phyloP scores from a whole-genome alignment of 2,113 vertebrate genomes.

The Gila orcuttii region DNA sequence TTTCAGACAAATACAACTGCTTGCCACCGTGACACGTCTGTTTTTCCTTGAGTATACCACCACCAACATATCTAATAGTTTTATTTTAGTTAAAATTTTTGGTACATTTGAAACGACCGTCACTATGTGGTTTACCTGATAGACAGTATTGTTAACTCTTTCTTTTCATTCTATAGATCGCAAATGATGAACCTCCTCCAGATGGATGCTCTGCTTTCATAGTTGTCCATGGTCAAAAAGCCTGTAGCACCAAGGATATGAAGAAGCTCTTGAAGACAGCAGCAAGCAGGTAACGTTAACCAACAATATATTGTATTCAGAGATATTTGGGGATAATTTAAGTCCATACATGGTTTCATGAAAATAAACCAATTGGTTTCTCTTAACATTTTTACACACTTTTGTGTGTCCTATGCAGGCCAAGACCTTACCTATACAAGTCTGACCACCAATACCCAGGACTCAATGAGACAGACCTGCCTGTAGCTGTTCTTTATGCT shows the following conservation, averaged over 20 bases:
- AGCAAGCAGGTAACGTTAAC: slow-evolving; percentile 81
- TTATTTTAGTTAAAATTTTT: background rate
- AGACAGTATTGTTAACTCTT: background rate
- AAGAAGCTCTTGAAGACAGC: slow-evolving; percentile 94
- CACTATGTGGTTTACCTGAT: background rate
- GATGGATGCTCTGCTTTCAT: slow-evolving; percentile 89
- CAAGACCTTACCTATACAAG: slow-evolving; percentile 89
- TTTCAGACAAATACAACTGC: background rate
- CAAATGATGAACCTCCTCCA: slow-evolving; percentile 88
- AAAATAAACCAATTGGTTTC: background rate
- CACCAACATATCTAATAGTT: background rate
- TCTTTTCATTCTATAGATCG: slow-evolving; percentile 78
- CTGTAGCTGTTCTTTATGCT: slow-evolving; percentile 90
- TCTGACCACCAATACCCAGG: slow-evolving; percentile 88
- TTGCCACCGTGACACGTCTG: background rate
- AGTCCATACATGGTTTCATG: background rate
- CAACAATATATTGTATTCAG: background rate
- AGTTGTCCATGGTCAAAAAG: slow-evolving; percentile 84
- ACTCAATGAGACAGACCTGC: slow-evolving; percentile 76
- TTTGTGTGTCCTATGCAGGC: slow-evolving; percentile 70
- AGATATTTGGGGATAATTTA: background rate
- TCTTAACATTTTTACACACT: background rate
- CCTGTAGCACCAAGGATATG: slow-evolving; percentile 90
- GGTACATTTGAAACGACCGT: background rate
- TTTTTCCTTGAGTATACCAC: background rate